Conservation (phyloP, 2,113 vertebrate species). For the Phocoena sinus region DNA sequence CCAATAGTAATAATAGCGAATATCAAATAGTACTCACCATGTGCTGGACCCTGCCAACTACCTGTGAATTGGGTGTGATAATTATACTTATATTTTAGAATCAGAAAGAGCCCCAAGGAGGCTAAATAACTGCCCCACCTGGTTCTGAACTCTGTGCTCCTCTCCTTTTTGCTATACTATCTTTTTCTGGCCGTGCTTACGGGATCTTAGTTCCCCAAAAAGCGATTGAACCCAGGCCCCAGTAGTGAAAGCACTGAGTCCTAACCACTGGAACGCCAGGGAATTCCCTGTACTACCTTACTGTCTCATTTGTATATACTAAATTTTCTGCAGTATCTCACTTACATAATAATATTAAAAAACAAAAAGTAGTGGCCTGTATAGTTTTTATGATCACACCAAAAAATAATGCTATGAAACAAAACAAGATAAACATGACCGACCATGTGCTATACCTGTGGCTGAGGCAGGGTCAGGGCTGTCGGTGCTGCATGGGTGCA, state of each 20-base stretch:
- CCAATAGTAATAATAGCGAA: not conserved
- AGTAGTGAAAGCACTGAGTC: not conserved
- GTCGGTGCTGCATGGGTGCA: accelerated
- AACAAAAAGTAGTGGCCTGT: not conserved
- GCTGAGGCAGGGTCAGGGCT: too few species aligned
- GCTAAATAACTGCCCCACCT: not conserved
- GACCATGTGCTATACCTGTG: accelerated
- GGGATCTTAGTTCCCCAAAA: not conserved
- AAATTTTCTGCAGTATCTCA: not conserved
- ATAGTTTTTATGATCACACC: not conserved
- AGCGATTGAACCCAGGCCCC: not conserved
- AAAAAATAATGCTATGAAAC: not conserved
- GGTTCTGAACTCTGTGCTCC: not conserved
- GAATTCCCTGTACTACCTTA: not conserved
- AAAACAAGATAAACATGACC: not conserved
- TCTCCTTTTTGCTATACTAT: not conserved
- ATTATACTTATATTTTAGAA: not conserved
- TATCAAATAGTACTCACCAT: not conserved
- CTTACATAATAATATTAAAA: not conserved
- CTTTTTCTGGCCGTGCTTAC: not conserved
- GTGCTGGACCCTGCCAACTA: not conserved
- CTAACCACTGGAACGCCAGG: not conserved
- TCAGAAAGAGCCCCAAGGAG: not conserved
- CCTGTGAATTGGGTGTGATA: not conserved
- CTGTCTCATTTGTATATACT: not conserved